Evolutionary conservation across 2,888 invertebrate genomes (phyloP).

Genomic region (Capitulum mitella): DNA sequence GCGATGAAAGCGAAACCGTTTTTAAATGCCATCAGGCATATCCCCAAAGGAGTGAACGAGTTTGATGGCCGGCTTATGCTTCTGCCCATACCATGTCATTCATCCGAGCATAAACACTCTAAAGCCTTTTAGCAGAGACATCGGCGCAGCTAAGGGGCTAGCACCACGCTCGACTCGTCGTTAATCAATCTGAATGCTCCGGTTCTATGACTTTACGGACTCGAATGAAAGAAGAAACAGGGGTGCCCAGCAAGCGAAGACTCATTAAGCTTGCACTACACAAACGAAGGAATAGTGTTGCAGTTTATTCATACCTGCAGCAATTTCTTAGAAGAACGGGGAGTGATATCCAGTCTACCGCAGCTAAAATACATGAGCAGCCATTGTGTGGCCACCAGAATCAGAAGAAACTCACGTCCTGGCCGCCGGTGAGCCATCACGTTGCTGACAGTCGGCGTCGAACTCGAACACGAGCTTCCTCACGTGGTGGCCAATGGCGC

Average conservation of each 20-base stretch:
- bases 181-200: too few species aligned
- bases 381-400: too few species aligned
- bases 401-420: background rate
- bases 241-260: background rate
- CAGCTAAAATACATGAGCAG: too few species aligned
- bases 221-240: background rate
- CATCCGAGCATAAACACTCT: background rate
- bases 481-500: background rate
- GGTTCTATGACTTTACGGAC: too few species aligned
- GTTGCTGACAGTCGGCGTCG: background rate
- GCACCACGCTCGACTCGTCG: too few species aligned
- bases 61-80: background rate
- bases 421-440: background rate
- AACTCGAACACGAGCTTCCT: background rate
- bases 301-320: too few species aligned
- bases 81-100: background rate
- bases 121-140: background rate
- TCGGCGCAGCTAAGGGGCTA: too few species aligned
- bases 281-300: too few species aligned
- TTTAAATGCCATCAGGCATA: background rate
- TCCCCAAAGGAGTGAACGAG: background rate
- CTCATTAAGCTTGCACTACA: background rate
- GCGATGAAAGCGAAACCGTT: conserved; percentile 1
- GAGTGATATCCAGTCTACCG: too few species aligned
- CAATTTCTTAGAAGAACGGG: too few species aligned